These are phyloP conservation scores for Eupithecia pulchellata DNA, from an alignment of 2,888 invertebrate genomes.

Conservation along the genomic window DNA sequence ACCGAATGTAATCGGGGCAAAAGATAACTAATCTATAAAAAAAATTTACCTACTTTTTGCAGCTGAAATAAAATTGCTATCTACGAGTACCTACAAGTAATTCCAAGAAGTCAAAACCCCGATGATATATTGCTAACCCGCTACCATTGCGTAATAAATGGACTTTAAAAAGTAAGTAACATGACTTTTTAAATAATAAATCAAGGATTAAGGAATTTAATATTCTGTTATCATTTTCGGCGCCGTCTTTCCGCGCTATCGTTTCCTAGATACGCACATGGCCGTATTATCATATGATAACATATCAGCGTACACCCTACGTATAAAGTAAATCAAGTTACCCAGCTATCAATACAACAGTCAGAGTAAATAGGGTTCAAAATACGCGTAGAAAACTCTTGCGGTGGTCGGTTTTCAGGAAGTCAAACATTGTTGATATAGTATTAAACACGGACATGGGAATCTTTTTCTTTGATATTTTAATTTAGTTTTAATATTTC, in stretches of 20 bases:
- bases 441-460: constrained; percentile 32
- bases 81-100: background rate
- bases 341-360: background rate
- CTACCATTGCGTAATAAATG: constrained; percentile 9
- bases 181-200: background rate
- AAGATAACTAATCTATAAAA: constrained; percentile 6
- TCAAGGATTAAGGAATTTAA: constrained; percentile 16
- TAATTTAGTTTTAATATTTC: constrained; percentile 18
- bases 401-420: constrained; percentile 26
- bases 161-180: background rate
- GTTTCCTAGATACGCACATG: constrained; percentile 59
- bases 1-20: background rate
- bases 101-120: background rate
- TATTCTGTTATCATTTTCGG: constrained; percentile 49
- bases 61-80: background rate
- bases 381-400: constrained; percentile 11
- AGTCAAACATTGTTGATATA: constrained; percentile 35
- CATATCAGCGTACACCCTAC: constrained; percentile 43
- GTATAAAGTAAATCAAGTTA: constrained; percentile 19
- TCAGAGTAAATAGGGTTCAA: constrained; percentile 21
- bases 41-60: background rate
- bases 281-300: constrained; percentile 43
- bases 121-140: background rate
- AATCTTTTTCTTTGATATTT: constrained; percentile 28
- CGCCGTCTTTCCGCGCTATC: constrained; percentile 59